A percentile compares a stretch with the other conserved stretches of the same genome.
phyloP scores from a whole-genome alignment of 2,113 vertebrate species.

The Bungarus multicinctus region DNA sequence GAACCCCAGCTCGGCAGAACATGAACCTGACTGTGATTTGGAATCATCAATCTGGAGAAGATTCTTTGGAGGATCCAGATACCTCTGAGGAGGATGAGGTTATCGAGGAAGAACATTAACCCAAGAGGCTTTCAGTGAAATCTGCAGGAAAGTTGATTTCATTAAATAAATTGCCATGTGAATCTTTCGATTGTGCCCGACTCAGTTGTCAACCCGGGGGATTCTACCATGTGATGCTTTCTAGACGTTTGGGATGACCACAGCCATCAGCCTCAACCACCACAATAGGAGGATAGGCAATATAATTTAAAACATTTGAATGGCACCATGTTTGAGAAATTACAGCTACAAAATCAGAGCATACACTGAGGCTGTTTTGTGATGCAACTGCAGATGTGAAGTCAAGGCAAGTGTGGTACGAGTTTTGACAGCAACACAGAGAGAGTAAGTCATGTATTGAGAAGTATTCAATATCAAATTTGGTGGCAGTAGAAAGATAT shows the following conservation, averaged over 20 bases:
- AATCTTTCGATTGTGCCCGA: not conserved
- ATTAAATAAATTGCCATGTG: constrained; percentile 15
- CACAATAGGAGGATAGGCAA: not conserved
- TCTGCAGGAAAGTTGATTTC: constrained; percentile 1
- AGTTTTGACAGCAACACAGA: not conserved
- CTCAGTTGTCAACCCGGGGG: not conserved
- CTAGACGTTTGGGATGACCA: not conserved
- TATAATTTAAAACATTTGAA: not conserved
- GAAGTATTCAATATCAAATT: not conserved
- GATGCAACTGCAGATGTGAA: not conserved
- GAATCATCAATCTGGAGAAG: not conserved
- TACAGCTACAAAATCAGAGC: not conserved
- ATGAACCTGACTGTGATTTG: constrained; percentile 12
- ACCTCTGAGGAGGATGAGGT: not conserved
- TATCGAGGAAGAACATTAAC: not conserved
- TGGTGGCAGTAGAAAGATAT: not conserved
- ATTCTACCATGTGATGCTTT: not conserved
- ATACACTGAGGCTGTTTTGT: not conserved
- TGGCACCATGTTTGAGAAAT: not conserved
- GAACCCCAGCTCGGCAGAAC: not conserved
- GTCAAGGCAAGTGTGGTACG: not conserved
- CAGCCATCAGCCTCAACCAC: not conserved
- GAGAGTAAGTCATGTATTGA: not conserved
- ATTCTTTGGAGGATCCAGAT: not conserved
- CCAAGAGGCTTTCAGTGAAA: not conserved